Percentiles rank a stretch among this genome's conserved stretches.
phyloP scores from a whole-genome alignment of 2,113 vertebrate species.

The Vidua macroura region DNA sequence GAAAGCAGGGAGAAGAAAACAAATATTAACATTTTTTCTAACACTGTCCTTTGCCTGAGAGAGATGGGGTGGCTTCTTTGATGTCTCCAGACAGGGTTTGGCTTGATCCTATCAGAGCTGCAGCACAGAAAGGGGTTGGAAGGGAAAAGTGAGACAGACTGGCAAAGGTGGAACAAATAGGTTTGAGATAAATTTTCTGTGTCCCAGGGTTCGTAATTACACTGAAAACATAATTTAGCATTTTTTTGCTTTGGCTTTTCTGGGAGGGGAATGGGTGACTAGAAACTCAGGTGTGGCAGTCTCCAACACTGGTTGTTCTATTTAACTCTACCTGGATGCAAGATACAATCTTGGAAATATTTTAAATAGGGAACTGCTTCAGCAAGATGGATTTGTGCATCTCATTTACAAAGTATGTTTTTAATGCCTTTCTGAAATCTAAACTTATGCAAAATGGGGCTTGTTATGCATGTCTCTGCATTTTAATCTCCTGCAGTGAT shows the following conservation, averaged over 20 bases:
- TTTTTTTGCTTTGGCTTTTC: background rate
- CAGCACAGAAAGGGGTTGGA: background rate
- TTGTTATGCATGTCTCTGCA: constrained; percentile 9
- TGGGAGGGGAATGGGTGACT: background rate
- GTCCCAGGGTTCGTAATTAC: background rate
- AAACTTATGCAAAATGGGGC: constrained; percentile 17
- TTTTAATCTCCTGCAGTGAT: constrained; percentile 62
- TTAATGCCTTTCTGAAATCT: constrained; percentile 30
- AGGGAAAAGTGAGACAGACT: background rate
- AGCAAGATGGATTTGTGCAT: constrained; percentile 43
- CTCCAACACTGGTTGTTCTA: background rate
- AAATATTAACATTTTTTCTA: background rate
- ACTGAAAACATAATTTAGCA: background rate
- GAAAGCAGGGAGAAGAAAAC: background rate
- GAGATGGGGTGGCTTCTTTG: background rate
- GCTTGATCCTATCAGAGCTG: background rate
- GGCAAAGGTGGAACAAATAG: background rate
- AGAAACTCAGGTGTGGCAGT: constrained; percentile 45
- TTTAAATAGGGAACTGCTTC: constrained; percentile 56
- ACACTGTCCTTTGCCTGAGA: background rate
- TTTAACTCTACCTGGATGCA: background rate
- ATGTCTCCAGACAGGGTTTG: constrained; percentile 40
- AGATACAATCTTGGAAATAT: constrained; percentile 53
- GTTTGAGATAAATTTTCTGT: background rate
- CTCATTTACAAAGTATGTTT: constrained; percentile 52